Percentiles rank a stretch among this genome's conserved stretches.
Evolutionary conservation across 30 jellyfish, hydroid and myxozoan species (phyloP).

Genomic region (Clytia hemisphaerica): DNA sequence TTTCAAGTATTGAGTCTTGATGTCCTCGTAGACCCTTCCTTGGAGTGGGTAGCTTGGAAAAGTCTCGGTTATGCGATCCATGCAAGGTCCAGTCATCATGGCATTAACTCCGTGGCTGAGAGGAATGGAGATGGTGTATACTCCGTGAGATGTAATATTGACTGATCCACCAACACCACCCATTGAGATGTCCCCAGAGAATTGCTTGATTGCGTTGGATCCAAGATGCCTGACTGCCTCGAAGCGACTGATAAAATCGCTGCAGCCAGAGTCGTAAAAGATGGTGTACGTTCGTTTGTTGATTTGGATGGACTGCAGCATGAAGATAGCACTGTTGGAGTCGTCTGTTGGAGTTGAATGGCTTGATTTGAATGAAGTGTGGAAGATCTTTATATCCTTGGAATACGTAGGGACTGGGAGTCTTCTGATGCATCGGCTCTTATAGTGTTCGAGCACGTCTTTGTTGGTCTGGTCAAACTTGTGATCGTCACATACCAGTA

Average conservation of each 20-base stretch:
- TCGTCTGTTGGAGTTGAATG: no score
- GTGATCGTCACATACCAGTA: conserved; percentile 6
- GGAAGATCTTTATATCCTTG: not conserved
- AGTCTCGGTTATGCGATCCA: conserved; percentile 3
- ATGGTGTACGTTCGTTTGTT: not conserved
- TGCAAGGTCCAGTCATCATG: conserved; percentile 13
- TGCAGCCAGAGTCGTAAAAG: not conserved
- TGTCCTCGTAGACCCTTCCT: no score
- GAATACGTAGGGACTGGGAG: not conserved
- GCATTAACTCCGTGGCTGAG: not conserved
- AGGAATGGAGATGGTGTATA: no score
- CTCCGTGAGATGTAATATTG: no score
- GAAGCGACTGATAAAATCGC: not conserved
- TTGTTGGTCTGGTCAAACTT: not conserved
- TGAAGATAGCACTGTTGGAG: not conserved
- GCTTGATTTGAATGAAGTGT: no score
- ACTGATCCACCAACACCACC: no score
- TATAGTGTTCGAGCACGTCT: conserved; percentile 7
- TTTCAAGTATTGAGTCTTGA: no score
- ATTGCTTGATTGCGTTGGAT: no score
- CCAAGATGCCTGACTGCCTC: no score
- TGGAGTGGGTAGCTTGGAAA: no score
- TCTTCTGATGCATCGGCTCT: not conserved
- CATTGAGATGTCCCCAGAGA: no score
- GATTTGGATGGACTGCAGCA: conserved; percentile 6